Evolutionary conservation across 2,113 vertebrate species (phyloP).

Genomic region (Xenus cinereus): DNA sequence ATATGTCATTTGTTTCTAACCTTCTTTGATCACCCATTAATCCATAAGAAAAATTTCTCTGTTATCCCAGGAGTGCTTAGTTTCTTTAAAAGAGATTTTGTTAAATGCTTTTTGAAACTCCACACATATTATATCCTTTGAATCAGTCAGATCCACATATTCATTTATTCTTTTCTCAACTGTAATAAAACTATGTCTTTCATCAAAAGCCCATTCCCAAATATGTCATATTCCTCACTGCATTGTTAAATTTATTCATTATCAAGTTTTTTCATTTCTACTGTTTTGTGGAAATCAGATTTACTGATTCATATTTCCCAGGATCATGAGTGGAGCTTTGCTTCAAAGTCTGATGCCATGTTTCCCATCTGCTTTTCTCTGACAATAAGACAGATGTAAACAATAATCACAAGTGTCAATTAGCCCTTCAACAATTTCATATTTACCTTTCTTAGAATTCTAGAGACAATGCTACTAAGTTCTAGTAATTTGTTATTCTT

Average conservation of each 20-base stretch:
- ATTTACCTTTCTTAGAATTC: background rate
- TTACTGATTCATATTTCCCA: background rate
- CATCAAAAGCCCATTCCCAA: background rate
- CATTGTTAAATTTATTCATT: background rate
- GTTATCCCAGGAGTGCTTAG: background rate
- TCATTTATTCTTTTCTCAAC: background rate
- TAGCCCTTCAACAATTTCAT: background rate
- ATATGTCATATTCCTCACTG: background rate
- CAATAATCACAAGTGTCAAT: background rate
- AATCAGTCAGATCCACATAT: background rate
- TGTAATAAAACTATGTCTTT: background rate
- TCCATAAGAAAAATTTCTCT: background rate
- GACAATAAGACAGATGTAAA: background rate
- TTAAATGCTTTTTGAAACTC: background rate
- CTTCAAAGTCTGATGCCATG: background rate
- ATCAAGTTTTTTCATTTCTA: background rate
- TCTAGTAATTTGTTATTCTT: background rate
- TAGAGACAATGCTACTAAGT: background rate
- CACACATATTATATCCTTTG: background rate
- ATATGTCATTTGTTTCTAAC: background rate
- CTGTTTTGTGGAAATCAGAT: background rate
- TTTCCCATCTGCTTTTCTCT: background rate
- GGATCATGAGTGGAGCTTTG: background rate
- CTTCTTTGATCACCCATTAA: conserved; percentile 39
- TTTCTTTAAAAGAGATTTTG: conserved; percentile 6